Percentiles rank a stretch among this genome's conserved stretches.
Conservation (phyloP, 2,888 invertebrate genomes). For the Argyresthia goedartella region DNA sequence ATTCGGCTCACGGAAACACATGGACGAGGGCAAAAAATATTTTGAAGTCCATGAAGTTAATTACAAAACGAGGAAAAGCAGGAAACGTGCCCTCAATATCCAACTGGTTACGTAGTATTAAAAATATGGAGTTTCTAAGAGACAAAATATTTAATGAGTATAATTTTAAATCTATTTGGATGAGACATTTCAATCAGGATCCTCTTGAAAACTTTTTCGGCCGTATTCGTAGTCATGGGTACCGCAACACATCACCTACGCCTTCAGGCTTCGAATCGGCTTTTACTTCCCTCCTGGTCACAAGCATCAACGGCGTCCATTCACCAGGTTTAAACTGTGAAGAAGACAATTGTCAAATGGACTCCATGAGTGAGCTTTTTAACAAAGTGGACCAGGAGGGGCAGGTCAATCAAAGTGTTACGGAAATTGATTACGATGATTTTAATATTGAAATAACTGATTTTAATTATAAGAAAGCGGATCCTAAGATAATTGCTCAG, state of each 20-base stretch:
- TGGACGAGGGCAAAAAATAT: not conserved
- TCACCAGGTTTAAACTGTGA: not conserved
- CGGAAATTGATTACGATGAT: not conserved
- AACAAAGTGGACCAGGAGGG: not conserved
- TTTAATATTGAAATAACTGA: not conserved
- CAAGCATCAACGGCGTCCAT: not conserved
- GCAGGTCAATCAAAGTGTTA: not conserved
- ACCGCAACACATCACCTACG: not conserved
- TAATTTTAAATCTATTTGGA: not conserved
- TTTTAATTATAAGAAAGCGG: not conserved
- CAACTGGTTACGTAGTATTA: not conserved
- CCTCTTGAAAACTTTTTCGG: slow-evolving; percentile 2
- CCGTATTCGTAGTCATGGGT: not conserved
- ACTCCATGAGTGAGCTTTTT: not conserved
- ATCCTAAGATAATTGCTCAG: not conserved
- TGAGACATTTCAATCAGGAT: slow-evolving; percentile 2
- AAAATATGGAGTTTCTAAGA: not conserved
- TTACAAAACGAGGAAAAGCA: not conserved
- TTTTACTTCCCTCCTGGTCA: not conserved
- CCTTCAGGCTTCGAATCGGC: not conserved
- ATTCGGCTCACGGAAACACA: not conserved
- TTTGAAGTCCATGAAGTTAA: not conserved
- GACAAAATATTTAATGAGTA: not conserved
- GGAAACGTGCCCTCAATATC: not conserved
- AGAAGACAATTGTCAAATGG: not conserved